phyloP scores from a whole-genome alignment of 2,888 invertebrate genomes.

The Peribatodes rhomboidaria region DNA sequence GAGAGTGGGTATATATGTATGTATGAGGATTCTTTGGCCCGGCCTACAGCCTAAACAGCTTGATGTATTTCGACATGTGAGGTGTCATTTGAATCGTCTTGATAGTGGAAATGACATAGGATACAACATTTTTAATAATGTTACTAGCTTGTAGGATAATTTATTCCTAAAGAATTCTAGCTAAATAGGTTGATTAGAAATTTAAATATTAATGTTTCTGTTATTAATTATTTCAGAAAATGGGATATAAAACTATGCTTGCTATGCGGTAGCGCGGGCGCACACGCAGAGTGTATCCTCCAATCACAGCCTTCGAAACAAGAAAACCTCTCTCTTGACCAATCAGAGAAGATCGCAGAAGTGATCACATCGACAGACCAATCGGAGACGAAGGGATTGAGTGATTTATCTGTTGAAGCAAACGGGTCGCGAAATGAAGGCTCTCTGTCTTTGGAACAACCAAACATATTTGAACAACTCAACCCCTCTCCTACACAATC shows the following conservation, averaged over 20 bases:
- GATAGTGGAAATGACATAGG: too few relatives aligned
- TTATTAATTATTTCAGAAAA: slow-evolving; percentile 54
- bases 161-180: too few relatives aligned
- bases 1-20: too few relatives aligned
- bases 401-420: background rate
- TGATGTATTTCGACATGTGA: too few relatives aligned
- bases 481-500: too few relatives aligned
- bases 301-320: slow-evolving; percentile 23
- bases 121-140: too few relatives aligned
- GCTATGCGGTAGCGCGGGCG: slow-evolving; percentile 71
- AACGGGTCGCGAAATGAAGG: background rate
- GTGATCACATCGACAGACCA: background rate
- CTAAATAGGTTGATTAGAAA: too few relatives aligned
- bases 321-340: slow-evolving; percentile 17
- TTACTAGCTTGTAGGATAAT: too few relatives aligned
- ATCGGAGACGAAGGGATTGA: slow-evolving; percentile 4
- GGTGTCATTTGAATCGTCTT: too few relatives aligned
- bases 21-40: too few relatives aligned
- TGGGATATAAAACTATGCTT: slow-evolving; percentile 74
- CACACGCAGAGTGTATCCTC: slow-evolving; percentile 58
- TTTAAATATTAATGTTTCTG: too few relatives aligned
- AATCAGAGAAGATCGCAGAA: slow-evolving; percentile 1
- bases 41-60: too few relatives aligned
- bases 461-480: background rate
- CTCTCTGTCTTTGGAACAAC: background rate